phyloP scores from a whole-genome alignment of 1,140 invertebrate genomes.

The Conopomorpha cramerella region DNA sequence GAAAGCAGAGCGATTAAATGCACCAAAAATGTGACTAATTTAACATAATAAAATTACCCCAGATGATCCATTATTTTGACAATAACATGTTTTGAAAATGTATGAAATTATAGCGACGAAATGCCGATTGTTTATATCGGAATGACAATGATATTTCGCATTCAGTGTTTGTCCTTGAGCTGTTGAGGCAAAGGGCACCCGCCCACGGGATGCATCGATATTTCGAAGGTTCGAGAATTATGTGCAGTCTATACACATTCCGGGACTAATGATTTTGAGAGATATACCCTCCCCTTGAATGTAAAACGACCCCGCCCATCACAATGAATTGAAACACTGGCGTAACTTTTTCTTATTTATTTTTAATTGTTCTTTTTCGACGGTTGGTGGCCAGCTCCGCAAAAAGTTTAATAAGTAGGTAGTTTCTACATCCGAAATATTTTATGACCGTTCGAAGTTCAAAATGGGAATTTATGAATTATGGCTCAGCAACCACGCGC shows the following conservation, averaged over 20 bases:
- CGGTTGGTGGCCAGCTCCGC: constrained; percentile 20
- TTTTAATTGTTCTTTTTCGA: constrained; percentile 51
- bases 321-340: constrained; percentile 56
- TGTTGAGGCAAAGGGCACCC: constrained; percentile 45
- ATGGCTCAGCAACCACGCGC: constrained; percentile 20
- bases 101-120: constrained; percentile 33
- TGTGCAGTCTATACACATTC: constrained; percentile 35
- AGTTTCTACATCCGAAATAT: no score
- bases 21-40: no score
- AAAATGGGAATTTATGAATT: constrained; percentile 15
- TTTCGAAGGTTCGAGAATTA: constrained; percentile 40
- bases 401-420: constrained; percentile 16
- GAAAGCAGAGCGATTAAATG: no score
- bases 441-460: constrained; percentile 13
- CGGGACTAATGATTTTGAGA: constrained; percentile 51
- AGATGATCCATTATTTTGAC: constrained; percentile 23
- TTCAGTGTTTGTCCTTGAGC: constrained; percentile 33
- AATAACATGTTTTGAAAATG: constrained; percentile 24
- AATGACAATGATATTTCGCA: no score
- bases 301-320: constrained; percentile 46
- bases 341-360: constrained; percentile 29
- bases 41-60: no score
- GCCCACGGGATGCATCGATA: constrained; percentile 28
- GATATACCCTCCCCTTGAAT: constrained; percentile 54
- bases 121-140: constrained; percentile 17